Evolutionary conservation across 1,140 invertebrate species (phyloP).

Genomic region (Steinernema feltiae): DNA sequence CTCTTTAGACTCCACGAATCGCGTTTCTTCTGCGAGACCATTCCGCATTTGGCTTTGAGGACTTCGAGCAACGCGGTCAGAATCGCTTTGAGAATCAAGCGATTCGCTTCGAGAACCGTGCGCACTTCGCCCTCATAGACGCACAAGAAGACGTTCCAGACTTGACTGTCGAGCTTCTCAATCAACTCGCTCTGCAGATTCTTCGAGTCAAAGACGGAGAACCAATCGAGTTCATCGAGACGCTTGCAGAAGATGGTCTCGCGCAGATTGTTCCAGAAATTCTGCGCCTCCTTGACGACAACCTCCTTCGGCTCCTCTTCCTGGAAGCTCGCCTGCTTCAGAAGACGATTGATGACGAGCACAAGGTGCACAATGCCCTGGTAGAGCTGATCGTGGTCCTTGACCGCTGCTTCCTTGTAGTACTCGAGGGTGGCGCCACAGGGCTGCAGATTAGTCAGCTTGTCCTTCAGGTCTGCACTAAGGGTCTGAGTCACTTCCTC

Average conservation of each 20-base stretch:
- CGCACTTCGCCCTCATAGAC: background rate
- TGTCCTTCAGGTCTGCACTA: background rate
- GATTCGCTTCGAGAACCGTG: background rate
- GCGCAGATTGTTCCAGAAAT: background rate
- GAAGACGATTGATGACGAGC: background rate
- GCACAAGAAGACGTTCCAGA: background rate
- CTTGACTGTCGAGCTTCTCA: background rate
- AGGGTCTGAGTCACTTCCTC: background rate
- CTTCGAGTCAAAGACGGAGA: background rate
- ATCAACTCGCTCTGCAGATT: background rate
- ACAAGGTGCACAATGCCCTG: background rate
- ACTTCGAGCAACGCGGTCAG: background rate
- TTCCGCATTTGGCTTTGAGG: background rate
- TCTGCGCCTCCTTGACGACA: background rate
- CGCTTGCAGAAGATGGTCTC: background rate
- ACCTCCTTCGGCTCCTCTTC: background rate
- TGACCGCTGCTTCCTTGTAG: constrained; percentile 7
- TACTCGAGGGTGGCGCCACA: background rate
- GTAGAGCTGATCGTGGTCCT: background rate
- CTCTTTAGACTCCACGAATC: background rate
- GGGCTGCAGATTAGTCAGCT: background rate
- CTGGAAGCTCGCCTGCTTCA: background rate
- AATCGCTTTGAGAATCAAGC: background rate
- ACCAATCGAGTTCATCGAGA: background rate
- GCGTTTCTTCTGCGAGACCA: background rate